These are phyloP conservation scores for Tupaia chinensis DNA, from an alignment of 2,113 vertebrate genomes.

Conservation along the genomic window DNA sequence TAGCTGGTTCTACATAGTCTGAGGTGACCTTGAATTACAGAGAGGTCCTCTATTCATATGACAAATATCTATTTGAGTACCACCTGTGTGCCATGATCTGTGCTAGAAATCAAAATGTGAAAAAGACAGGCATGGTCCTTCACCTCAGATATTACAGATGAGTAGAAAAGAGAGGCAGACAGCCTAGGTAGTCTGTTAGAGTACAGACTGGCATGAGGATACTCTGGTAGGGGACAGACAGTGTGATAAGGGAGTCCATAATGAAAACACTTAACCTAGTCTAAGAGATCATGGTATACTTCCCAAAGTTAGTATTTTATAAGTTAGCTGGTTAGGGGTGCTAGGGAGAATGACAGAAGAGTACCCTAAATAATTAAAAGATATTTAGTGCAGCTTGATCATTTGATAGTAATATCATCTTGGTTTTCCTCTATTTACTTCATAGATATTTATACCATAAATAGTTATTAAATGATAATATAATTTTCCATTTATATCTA, in stretches of 20 bases:
- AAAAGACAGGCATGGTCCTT: neutral
- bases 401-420: conserved; percentile 17
- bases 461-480: conserved; percentile 23
- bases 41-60: neutral
- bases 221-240: neutral
- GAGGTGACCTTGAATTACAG: conserved; percentile 32
- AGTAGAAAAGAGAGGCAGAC: neutral
- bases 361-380: conserved; percentile 26
- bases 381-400: neutral
- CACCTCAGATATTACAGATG: neutral
- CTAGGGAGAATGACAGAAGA: neutral
- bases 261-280: neutral
- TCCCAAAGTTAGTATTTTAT: neutral
- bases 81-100: neutral
- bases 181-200: neutral
- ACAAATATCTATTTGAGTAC: neutral
- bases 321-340: neutral
- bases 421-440: conserved; percentile 46
- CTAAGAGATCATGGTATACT: neutral
- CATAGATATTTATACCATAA: neutral
- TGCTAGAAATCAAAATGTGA: neutral
- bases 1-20: conserved; percentile 13
- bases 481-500: neutral
- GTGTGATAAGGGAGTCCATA: neutral
- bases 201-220: neutral